Evolutionary conservation across 1,140 invertebrate genomes (phyloP), one percentile per base, ranked within the genome.

Genomic region (Zaprionus inermis): DNA sequence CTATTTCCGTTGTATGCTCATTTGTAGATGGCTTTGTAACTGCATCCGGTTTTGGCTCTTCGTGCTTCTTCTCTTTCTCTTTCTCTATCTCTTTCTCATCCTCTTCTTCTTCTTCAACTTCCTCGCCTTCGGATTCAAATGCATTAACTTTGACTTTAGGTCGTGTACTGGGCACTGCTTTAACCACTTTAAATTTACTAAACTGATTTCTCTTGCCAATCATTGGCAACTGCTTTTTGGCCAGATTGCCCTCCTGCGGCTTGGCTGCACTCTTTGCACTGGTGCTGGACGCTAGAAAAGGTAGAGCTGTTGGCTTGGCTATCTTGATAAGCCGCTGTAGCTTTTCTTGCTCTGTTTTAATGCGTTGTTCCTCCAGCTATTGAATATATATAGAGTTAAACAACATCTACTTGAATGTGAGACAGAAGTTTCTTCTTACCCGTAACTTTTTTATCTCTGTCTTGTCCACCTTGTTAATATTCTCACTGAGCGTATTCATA

Each of bases 241-340:
- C 11, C 3, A 34, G 20, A 24, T 7, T 46, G 14, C 36, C 24
- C 3, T 74, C 74, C 41, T 49, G 51, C 0, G 9, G 16, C 11
- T 46, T 46, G 34, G 24, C n/a, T 32, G 28, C 61, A 1, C 18
- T 34, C 5, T 10, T 18, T 12, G 22, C 52, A 4, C 30, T 22
- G 51, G 46, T 5, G 30, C 30, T 38, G 18, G 38, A 2, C 5
- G 11, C 30, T 0, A 34, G 20, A 36, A 78, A 78, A 10, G 96
- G 96, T 18, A 97, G 91, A 80, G 94, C 93, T 16, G 83, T 79
- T 6, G 97, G 97, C 90, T 95, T 95, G 0, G 96, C 96, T 59
- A 98, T 93, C 75, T 97, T 96, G 1, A 97, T 94, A 16, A 98
- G 91, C 66, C 95, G 95, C 38, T 95, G 92, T 2, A 96, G 86